Base-by-base conservation (phyloP, 2,113 vertebrate genomes). In the Mormoops blainvillei region DNA sequence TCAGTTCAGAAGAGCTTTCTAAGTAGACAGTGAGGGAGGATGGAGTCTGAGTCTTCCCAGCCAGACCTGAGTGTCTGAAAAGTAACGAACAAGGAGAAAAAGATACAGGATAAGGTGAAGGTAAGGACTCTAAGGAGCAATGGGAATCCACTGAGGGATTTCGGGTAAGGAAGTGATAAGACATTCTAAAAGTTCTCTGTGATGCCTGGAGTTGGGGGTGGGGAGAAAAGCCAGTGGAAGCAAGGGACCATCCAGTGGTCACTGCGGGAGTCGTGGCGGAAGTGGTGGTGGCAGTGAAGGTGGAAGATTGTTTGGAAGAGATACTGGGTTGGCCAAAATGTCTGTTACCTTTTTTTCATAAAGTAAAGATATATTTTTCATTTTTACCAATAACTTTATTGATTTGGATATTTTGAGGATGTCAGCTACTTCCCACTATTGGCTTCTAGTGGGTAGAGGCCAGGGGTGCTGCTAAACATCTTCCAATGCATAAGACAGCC, bases 231-330 rank as follows among this genome's bases (percentile, higher is more conserved):
- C 33, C 74, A 36, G 28, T 50, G n/a, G 43, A 43, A 24, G 11
- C 18, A 63, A 19, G 52, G 3, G 3, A 5, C 4, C 22, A 43
- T 3, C 20, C 4, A 8, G 41, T 1, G 4, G 6, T 65, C n/a
- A 14, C 38, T 24, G 16, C 7, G 11, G 38, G 0, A 12, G 28
- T 83, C 63, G 28, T 38, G 3, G 54, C 4, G 12, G 28, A 68
- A 28, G 41, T 56, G 56, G 8, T 3, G 4, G 70, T 43, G 41
- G 36, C 38, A 7, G 54, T 36, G 50, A 45, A 52, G 22, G 4
- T n/a, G 13, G 41, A 22, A 87, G 33, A 61, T 18, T 18, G 36
- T 24, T 77, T 48, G 71, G 58, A n/a, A 85, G 31, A 81, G 38
- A 70, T 28, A 31, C 31, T 63, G 12, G 11, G 61, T 31, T 63